phyloP scores from a whole-genome alignment of 2,797 vertebrate species.

The Toxotes lorentzi region DNA sequence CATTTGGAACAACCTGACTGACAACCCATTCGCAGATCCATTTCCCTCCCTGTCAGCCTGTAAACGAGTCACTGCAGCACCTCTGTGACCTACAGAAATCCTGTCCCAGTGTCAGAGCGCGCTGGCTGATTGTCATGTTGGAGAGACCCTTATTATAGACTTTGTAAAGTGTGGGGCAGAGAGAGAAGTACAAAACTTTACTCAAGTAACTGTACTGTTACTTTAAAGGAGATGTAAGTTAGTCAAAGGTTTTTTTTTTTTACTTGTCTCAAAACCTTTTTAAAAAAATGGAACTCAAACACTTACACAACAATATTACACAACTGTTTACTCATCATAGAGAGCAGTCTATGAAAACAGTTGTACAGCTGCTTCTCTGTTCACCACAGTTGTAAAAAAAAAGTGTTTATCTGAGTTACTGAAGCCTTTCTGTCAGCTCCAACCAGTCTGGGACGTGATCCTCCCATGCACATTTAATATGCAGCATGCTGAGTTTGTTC shows the following conservation, averaged over 20 bases:
- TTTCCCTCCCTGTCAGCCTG: conserved; percentile 59
- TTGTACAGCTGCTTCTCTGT: no score
- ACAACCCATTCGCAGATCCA: conserved; percentile 47
- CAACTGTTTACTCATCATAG: no score
- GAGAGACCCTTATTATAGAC: not conserved
- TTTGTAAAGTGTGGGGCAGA: not conserved
- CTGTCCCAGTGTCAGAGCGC: conserved; percentile 12
- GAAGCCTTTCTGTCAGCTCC: no score
- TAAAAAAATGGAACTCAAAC: no score
- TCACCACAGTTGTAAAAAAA: no score
- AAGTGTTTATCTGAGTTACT: no score
- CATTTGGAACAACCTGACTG: conserved; percentile 40
- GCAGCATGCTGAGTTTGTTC: conserved; percentile 3
- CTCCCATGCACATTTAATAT: not conserved
- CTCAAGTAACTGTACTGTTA: not conserved
- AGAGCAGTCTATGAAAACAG: no score
- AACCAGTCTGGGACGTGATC: not conserved
- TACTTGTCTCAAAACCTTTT: no score
- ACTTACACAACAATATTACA: no score
- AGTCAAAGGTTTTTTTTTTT: no score
- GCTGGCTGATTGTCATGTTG: conserved; percentile 16
- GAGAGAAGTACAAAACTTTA: not conserved
- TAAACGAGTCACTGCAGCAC: conserved; percentile 33
- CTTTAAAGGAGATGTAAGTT: not conserved
- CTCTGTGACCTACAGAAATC: conserved; percentile 26